A percentile compares a stretch with the other conserved stretches of the same genome.
Evolutionary conservation across 2,888 invertebrate species (phyloP).

Genomic region (Camponotus fellah): DNA sequence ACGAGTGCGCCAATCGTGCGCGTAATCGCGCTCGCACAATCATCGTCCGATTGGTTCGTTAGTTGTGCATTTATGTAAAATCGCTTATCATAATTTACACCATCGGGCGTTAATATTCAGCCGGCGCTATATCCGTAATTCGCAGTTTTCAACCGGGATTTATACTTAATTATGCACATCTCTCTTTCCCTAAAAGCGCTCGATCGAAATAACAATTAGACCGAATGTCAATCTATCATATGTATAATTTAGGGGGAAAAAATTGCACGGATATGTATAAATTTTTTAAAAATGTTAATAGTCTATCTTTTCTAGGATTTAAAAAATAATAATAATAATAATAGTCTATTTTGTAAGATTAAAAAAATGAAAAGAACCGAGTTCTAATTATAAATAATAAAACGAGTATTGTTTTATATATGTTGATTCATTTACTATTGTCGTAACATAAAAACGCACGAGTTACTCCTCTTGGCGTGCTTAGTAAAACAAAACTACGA

Average conservation of each 20-base stretch:
- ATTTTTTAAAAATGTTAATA: background rate
- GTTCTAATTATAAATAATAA: background rate
- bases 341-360: background rate
- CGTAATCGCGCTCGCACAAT: conserved; percentile 50
- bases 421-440: background rate
- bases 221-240: background rate
- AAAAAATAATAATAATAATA: background rate
- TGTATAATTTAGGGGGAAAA: background rate
- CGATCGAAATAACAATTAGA: conserved; percentile 10
- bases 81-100: conserved; percentile 57
- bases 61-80: conserved; percentile 53
- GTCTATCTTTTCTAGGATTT: background rate
- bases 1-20: conserved; percentile 39
- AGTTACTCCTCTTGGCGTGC: conserved; percentile 9
- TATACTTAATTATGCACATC: conserved; percentile 40
- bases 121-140: conserved; percentile 30
- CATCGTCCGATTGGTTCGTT: conserved; percentile 49
- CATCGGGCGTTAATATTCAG: conserved; percentile 43
- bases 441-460: background rate
- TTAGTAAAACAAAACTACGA: conserved; percentile 19
- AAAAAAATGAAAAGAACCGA: background rate
- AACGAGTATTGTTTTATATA: background rate
- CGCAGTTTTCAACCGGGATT: conserved; percentile 45
- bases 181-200: conserved; percentile 20
- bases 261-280: background rate